These are phyloP conservation scores for Hyles vespertilio DNA, from an alignment of 1,140 invertebrate genomes.

Conservation along the genomic window DNA sequence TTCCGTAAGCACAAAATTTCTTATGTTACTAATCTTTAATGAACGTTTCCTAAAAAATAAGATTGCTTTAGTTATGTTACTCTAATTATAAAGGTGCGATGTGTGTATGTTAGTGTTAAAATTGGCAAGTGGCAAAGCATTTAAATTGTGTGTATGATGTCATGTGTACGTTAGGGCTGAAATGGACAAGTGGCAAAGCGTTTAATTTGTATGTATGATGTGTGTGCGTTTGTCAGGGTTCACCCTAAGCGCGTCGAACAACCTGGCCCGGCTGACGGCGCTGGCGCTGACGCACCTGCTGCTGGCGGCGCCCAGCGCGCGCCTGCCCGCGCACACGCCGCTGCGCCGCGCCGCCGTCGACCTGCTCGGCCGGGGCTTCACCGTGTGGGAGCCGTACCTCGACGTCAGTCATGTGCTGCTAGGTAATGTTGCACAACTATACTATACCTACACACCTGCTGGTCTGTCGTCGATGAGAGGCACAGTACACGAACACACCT, in stretches of 20 bases:
- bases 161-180: no score
- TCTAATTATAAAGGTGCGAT: no score
- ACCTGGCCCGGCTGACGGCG: slow-evolving; percentile 93
- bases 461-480: no score
- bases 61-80: no score
- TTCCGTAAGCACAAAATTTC: no score
- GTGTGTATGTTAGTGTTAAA: no score
- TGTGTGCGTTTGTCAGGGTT: slow-evolving; percentile 40
- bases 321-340: slow-evolving; percentile 92
- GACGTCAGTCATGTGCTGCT: slow-evolving; percentile 96
- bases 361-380: slow-evolving; percentile 96
- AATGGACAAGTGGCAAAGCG: neutral
- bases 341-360: slow-evolving; percentile 96
- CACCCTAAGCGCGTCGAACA: slow-evolving; percentile 81
- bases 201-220: neutral
- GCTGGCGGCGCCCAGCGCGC: slow-evolving; percentile 87
- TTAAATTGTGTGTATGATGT: no score
- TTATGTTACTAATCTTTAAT: no score
- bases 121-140: no score
- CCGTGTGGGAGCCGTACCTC: slow-evolving; percentile 98
- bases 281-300: slow-evolving; percentile 95
- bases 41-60: no score
- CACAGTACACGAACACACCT: no score
- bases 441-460: no score
- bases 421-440: slow-evolving; percentile 47